Base-by-base conservation (phyloP, 2,797 vertebrate species). In the Notolepis coatsorum region DNA sequence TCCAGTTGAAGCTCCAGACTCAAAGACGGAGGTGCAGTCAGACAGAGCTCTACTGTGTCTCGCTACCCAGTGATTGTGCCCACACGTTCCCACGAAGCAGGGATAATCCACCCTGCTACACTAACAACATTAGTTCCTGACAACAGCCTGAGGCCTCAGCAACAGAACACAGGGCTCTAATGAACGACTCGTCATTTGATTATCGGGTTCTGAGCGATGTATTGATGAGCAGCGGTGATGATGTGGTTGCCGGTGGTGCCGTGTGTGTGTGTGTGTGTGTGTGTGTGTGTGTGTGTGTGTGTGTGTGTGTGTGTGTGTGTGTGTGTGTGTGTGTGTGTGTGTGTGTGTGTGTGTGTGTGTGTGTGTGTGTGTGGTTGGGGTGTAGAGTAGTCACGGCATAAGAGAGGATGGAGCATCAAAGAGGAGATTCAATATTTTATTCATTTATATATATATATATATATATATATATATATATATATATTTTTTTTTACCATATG, bases 201-300 rank as follows among this genome's bases (percentile, higher is more conserved):
- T 39, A 48, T 48, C 18, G 12, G 45, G 4, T 15, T 38, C 9
- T 9, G 31, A 25, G 45, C n/a, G n/a, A 42, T 17, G 65, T 61
- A 72, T 62, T 71, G 51, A 18, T 15, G 47, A 27, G 13, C 25
- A 17, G 65, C 43, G 57, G 48, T 72, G 65, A 75, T 72, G 54
- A 57, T n/a, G n/a, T n/a, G n/a, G n/a, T n/a, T n/a, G n/a, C n/a
- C 20, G 7, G 30, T 12, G 21, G 27, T 31, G 54, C 43, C 61
- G 59, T 30, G 49, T 49, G 24, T 49, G 39, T 54, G 28, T 28
- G 12, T 30, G 48, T 50, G 39, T 35, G 30, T 23, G 55, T 15
- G 10, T 58, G 55, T 42, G 24, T 45, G 15, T 30, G 38, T 48
- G 7, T 41, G 27, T 12, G 20, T 51, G 30, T 42, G 15, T 42